phyloP scores from a whole-genome alignment of 2,797 vertebrate species.

The Enteromius radiatus region DNA sequence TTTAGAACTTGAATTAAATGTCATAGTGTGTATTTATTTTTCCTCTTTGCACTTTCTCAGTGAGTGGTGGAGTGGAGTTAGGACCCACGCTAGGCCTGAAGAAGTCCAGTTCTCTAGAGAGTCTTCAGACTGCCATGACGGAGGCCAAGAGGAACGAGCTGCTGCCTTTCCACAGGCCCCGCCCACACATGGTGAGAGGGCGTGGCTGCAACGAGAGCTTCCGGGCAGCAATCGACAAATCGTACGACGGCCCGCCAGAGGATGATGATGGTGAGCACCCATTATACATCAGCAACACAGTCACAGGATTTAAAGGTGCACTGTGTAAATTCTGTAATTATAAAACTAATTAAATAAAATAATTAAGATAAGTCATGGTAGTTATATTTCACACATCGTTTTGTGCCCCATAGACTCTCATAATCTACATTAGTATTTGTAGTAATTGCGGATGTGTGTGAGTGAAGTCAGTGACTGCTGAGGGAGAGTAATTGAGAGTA shows the following conservation, averaged over 20 bases:
- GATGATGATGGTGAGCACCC: conserved; percentile 83
- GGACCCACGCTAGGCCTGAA: conserved; percentile 93
- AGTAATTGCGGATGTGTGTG: conserved; percentile 6
- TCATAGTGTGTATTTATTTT: not conserved
- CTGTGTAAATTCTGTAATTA: not conserved
- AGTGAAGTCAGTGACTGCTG: conserved; percentile 20
- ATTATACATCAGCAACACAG: not conserved
- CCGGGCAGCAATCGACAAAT: conserved; percentile 95
- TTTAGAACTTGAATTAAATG: not conserved
- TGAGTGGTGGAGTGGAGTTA: conserved; percentile 76
- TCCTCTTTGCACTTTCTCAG: conserved; percentile 12
- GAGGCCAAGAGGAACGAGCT: conserved; percentile 90
- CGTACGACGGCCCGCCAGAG: conserved; percentile 91
- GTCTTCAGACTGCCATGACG: conserved; percentile 92
- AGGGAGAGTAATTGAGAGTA: conserved; percentile 50
- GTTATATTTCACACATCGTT: not conserved
- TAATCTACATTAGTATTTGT: not conserved
- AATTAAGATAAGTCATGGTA: not conserved
- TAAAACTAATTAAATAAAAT: not conserved
- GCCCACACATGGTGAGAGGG: conserved; percentile 91
- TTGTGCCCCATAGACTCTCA: not conserved
- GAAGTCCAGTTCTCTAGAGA: conserved; percentile 97
- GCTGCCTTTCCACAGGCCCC: conserved; percentile 91
- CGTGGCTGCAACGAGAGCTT: conserved; percentile 98
- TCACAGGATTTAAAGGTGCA: not conserved